Evolutionary conservation across 2,113 vertebrate species (phyloP).

Genomic region (Cyanoramphus novaezelandiae): DNA sequence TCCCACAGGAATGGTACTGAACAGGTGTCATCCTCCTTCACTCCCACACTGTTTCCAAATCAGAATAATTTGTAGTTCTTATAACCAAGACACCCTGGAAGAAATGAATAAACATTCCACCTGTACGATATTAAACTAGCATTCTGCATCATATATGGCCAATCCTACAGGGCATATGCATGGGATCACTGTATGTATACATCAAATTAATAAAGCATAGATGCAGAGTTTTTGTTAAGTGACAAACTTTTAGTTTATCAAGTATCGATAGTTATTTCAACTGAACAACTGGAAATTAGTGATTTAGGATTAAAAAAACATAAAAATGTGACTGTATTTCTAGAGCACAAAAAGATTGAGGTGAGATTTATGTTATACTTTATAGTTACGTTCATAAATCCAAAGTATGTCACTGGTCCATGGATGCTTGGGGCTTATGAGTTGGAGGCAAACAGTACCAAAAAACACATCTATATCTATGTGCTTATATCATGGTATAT

Average conservation of each 20-base stretch:
- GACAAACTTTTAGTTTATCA: background rate
- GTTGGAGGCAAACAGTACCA: background rate
- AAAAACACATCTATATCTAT: background rate
- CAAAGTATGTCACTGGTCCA: background rate
- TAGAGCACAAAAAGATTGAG: background rate
- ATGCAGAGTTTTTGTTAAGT: background rate
- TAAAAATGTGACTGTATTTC: background rate
- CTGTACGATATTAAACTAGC: background rate
- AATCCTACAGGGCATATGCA: background rate
- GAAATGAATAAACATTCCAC: background rate
- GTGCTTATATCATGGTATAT: too few species aligned
- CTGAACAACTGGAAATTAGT: background rate
- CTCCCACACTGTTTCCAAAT: background rate
- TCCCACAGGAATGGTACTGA: background rate
- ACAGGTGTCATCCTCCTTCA: background rate
- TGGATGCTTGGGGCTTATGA: background rate
- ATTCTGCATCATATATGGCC: background rate
- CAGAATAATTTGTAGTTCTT: background rate
- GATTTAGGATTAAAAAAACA: background rate
- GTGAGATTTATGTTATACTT: background rate
- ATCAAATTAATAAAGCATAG: background rate
- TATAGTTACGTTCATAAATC: background rate
- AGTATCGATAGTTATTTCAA: background rate
- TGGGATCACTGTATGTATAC: background rate
- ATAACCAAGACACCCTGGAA: background rate